These are phyloP conservation scores for Epinephelus cyanopodus DNA, from an alignment of 2,113 vertebrate species.

Conservation along the genomic window DNA sequence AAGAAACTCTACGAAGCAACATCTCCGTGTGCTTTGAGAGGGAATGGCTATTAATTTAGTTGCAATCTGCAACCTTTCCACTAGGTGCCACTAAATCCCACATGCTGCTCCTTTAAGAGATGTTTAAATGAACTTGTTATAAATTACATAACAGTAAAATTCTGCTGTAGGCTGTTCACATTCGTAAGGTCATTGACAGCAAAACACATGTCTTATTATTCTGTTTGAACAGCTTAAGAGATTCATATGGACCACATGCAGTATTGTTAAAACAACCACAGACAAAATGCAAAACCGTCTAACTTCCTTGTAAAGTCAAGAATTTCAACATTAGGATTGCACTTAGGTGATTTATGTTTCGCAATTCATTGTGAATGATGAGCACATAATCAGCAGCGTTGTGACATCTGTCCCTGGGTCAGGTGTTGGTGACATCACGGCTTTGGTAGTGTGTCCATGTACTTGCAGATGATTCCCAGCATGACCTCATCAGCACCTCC, in stretches of 20 bases:
- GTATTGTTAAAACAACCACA: constrained; percentile 17
- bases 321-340: constrained; percentile 21
- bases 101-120: too few species aligned
- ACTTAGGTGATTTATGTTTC: constrained; percentile 38
- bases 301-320: not conserved
- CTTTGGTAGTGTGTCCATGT: constrained; percentile 87
- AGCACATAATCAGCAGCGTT: not conserved
- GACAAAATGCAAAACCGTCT: not conserved
- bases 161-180: not conserved
- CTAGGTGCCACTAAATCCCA: too few species aligned
- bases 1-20: too few species aligned
- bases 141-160: not conserved
- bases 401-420: not conserved
- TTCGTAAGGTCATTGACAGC: not conserved
- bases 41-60: too few species aligned
- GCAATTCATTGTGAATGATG: not conserved
- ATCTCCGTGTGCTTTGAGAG: too few species aligned
- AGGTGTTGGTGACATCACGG: constrained; percentile 67
- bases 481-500: constrained; percentile 89
- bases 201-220: not conserved
- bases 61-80: too few species aligned
- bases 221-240: not conserved
- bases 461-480: constrained; percentile 91
- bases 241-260: not conserved
- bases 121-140: not conserved